These are phyloP conservation scores for Zygaena filipendulae DNA, from an alignment of 2,888 invertebrate genomes.

Conservation along the genomic window DNA sequence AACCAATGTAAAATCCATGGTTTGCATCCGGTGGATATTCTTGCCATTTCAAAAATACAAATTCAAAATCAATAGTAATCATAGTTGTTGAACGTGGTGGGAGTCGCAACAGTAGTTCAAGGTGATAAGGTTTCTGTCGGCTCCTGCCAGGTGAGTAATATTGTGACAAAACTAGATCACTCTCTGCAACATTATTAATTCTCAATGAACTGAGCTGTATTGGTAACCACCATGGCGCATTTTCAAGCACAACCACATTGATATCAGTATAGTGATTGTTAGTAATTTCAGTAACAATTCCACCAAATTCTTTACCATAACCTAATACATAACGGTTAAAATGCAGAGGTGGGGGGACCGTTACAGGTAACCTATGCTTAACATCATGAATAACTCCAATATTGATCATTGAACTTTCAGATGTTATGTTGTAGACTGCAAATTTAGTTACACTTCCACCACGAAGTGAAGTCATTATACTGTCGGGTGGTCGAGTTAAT, in stretches of 20 bases:
- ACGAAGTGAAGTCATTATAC: conserved; percentile 68
- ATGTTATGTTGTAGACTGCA: conserved; percentile 77
- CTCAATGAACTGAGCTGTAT: conserved; percentile 90
- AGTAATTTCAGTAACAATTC: conserved; percentile 85
- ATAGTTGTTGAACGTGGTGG: conserved; percentile 84
- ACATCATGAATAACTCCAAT: conserved; percentile 71
- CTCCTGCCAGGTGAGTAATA: conserved; percentile 82
- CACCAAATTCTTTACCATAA: conserved; percentile 92
- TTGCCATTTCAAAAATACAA: conserved; percentile 97
- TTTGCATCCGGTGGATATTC: conserved; percentile 99
- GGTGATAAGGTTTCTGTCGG: conserved; percentile 84
- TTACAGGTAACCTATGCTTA: conserved; percentile 57
- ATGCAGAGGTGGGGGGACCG: conserved; percentile 73
- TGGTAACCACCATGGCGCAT: conserved; percentile 91
- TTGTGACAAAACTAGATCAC: conserved; percentile 65
- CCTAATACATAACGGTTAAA: conserved; percentile 88
- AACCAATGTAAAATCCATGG: conserved; percentile 96
- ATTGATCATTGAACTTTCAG: conserved; percentile 71
- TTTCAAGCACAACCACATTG: conserved; percentile 86
- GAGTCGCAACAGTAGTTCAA: conserved; percentile 85
- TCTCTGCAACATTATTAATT: conserved; percentile 71
- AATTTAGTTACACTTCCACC: conserved; percentile 75
- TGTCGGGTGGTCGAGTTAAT: conserved; percentile 71
- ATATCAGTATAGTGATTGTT: conserved; percentile 83
- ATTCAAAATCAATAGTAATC: conserved; percentile 90